Percentiles rank a stretch among this genome's conserved stretches.
Evolutionary conservation across 2,888 invertebrate species (phyloP).

Genomic region (Hartigia nigra): DNA sequence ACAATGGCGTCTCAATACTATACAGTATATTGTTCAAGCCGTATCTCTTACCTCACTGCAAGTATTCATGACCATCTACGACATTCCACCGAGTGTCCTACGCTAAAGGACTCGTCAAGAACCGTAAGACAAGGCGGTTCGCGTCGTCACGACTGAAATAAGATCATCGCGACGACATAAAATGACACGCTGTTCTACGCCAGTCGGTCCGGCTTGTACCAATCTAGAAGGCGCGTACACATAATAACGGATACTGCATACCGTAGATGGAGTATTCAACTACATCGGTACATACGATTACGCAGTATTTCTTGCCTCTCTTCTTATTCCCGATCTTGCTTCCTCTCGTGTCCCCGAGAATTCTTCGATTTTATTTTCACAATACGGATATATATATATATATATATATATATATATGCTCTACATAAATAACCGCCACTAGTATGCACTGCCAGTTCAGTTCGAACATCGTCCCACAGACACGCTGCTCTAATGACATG

Average conservation of each 20-base stretch:
- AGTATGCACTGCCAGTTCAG: constrained; percentile 34
- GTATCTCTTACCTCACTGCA: neutral
- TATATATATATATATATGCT: constrained; percentile 6
- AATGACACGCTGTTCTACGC: constrained; percentile 36
- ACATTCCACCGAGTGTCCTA: neutral
- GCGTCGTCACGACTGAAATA: constrained; percentile 38
- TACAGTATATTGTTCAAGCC: too few species aligned
- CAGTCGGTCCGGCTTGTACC: constrained; percentile 14
- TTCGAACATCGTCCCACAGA: constrained; percentile 1
- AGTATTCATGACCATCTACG: neutral
- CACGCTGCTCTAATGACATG: constrained; percentile 45
- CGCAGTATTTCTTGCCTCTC: neutral
- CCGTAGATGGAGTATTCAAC: constrained; percentile 19
- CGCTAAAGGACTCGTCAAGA: constrained; percentile 2
- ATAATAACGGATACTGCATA: constrained; percentile 22
- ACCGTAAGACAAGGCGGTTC: constrained; percentile 19
- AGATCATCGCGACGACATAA: constrained; percentile 39
- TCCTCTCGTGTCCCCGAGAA: neutral
- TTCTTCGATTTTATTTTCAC: neutral
- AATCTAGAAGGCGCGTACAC: constrained; percentile 13
- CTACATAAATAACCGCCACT: constrained; percentile 25
- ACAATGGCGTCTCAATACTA: neutral
- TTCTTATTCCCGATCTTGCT: neutral
- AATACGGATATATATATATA: neutral
- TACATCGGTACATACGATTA: neutral